Percentiles rank a stretch among this genome's conserved stretches.
phyloP scores from a whole-genome alignment of 2,797 vertebrate genomes.

The Microctenopoma lineatum region DNA sequence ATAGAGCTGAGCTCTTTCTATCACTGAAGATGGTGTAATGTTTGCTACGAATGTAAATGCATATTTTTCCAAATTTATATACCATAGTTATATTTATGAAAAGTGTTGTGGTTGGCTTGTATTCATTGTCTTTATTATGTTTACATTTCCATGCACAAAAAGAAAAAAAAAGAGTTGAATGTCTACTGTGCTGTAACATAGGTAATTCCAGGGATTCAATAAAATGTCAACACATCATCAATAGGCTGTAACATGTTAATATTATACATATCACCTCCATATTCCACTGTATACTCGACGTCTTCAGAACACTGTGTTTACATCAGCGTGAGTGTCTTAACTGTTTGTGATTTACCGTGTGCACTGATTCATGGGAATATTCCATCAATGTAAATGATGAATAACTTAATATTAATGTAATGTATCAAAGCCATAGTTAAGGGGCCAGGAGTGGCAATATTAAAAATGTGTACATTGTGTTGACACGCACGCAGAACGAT shows the following conservation, averaged over 20 bases:
- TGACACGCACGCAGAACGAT: slow-evolving; percentile 72
- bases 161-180: slow-evolving; percentile 67
- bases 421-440: slow-evolving; percentile 75
- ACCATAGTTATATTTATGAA: slow-evolving; percentile 82
- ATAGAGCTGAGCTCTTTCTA: slow-evolving; percentile 74
- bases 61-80: slow-evolving; percentile 85
- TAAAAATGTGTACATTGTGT: slow-evolving; percentile 62
- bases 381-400: slow-evolving; percentile 57
- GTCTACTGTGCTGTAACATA: slow-evolving; percentile 55
- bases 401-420: slow-evolving; percentile 59
- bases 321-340: slow-evolving; percentile 61
- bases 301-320: slow-evolving; percentile 66
- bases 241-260: slow-evolving; percentile 42
- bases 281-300: slow-evolving; percentile 63
- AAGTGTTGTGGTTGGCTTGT: slow-evolving; percentile 68
- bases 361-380: slow-evolving; percentile 47
- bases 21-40: slow-evolving; percentile 75
- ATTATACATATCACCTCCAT: slow-evolving; percentile 48
- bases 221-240: slow-evolving; percentile 37
- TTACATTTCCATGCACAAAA: slow-evolving; percentile 64
- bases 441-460: slow-evolving; percentile 33
- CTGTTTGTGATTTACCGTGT: slow-evolving; percentile 56
- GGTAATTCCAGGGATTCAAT: slow-evolving; percentile 38
- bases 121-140: slow-evolving; percentile 60
- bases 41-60: slow-evolving; percentile 84